These are phyloP conservation scores for Anoncus sp. DNA, from an alignment of 2,888 invertebrate genomes.

Conservation along the genomic window DNA sequence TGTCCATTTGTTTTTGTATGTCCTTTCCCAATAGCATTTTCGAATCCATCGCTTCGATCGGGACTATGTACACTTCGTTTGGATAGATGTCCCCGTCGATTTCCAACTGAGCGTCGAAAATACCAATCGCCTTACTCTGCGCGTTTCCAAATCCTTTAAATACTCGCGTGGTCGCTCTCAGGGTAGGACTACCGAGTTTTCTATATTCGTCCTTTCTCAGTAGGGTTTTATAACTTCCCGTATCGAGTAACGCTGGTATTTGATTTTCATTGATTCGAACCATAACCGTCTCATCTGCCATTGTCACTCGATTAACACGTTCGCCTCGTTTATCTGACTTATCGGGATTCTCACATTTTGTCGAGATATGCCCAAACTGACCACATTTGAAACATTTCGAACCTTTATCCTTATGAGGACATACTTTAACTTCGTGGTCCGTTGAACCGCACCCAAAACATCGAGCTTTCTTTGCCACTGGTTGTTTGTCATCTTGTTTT, in stretches of 20 bases:
- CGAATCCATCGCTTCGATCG: slow-evolving; percentile 30
- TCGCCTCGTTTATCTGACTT: slow-evolving; percentile 25
- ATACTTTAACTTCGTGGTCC: slow-evolving; percentile 38
- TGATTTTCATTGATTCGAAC: slow-evolving; percentile 22
- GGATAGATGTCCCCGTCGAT: slow-evolving; percentile 27
- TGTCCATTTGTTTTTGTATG: slow-evolving; percentile 34
- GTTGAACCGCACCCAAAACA: slow-evolving; percentile 53
- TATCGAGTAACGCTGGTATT: slow-evolving; percentile 57
- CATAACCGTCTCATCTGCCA: background rate
- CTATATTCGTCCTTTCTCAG: slow-evolving; percentile 43
- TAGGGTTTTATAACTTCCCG: slow-evolving; percentile 47
- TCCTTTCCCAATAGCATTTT: slow-evolving; percentile 41
- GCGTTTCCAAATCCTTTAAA: slow-evolving; percentile 58
- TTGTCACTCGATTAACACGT: background rate
- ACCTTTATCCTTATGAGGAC: slow-evolving; percentile 47
- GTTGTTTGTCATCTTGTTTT: slow-evolving; percentile 3
- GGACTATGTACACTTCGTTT: slow-evolving; percentile 45
- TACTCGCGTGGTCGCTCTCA: background rate
- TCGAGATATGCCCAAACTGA: slow-evolving; percentile 31
- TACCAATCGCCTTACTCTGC: slow-evolving; percentile 45
- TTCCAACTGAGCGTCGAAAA: slow-evolving; percentile 10
- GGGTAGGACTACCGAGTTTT: slow-evolving; percentile 43
- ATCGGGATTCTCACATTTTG: slow-evolving; percentile 6
- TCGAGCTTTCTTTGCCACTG: slow-evolving; percentile 17
- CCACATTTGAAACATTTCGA: no score